These are phyloP conservation scores for Galerucella nymphaeae DNA, from an alignment of 2,888 invertebrate species.

Conservation along the genomic window DNA sequence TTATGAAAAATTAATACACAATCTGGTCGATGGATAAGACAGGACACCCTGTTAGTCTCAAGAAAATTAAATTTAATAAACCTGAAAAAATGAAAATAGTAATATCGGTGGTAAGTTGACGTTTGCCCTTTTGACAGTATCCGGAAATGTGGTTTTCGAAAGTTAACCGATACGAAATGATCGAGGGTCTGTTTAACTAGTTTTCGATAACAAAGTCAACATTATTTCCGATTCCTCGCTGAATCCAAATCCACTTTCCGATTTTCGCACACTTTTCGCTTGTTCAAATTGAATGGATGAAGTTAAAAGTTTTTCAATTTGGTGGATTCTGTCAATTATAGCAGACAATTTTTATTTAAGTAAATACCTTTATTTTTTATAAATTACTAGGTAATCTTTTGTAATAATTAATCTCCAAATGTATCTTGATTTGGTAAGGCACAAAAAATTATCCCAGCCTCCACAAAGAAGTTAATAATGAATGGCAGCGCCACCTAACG, in stretches of 20 bases:
- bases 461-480: too few relatives aligned
- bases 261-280: constrained; percentile 29
- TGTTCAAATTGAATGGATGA: constrained; percentile 4
- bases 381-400: background rate
- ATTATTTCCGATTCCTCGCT: constrained; percentile 36
- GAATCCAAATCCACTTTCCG: constrained; percentile 34
- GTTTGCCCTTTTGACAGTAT: constrained; percentile 5
- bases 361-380: background rate
- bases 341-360: background rate
- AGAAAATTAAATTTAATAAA: too few relatives aligned
- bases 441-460: too few relatives aligned
- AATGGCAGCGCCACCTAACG: too few relatives aligned
- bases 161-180: constrained; percentile 32
- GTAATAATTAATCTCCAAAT: too few relatives aligned
- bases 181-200: constrained; percentile 36
- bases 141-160: constrained; percentile 29
- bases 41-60: too few relatives aligned
- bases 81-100: background rate
- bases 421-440: too few relatives aligned
- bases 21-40: too few relatives aligned
- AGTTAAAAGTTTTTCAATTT: constrained; percentile 7
- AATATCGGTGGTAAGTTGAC: background rate
- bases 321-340: background rate
- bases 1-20: too few relatives aligned
- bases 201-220: constrained; percentile 39